Percentiles rank a stretch among this genome's conserved stretches.
These are phyloP conservation scores for Galaxias olidus DNA, from an alignment of 2,797 vertebrate genomes.

Conservation along the genomic window DNA sequence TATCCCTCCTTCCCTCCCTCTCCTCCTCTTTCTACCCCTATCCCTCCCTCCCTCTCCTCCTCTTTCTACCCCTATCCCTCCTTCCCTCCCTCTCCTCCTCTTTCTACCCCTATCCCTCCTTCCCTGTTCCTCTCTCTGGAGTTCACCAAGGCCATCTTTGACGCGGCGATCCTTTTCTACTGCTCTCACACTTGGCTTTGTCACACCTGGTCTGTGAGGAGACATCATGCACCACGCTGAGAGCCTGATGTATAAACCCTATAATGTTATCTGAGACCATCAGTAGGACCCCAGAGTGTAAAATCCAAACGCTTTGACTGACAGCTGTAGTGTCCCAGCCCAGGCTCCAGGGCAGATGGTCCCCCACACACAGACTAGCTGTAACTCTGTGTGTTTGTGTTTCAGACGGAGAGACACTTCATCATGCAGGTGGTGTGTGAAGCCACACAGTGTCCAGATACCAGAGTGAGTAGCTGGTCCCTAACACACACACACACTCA, in stretches of 20 bases:
- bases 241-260: conserved; percentile 39
- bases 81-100: not conserved
- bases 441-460: conserved; percentile 97
- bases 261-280: not conserved
- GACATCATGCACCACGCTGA: conserved; percentile 65
- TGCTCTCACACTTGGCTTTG: not conserved
- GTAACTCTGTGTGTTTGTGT: conserved; percentile 12
- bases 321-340: too few species aligned
- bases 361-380: too few species aligned
- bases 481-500: not conserved
- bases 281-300: too few species aligned
- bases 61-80: too few species aligned
- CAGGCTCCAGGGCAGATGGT: too few species aligned
- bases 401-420: conserved; percentile 96
- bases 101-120: too few species aligned
- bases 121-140: not conserved
- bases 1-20: too few species aligned
- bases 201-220: conserved; percentile 49
- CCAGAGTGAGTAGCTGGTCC: conserved; percentile 81
- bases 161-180: not conserved
- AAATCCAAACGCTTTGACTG: too few species aligned
- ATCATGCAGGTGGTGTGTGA: conserved; percentile 99
- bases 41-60: too few species aligned
- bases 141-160: not conserved
- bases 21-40: rapidly evolving